phyloP scores from a whole-genome alignment of 2,113 vertebrate genomes.

The Brachyhypopomus gauderio region DNA sequence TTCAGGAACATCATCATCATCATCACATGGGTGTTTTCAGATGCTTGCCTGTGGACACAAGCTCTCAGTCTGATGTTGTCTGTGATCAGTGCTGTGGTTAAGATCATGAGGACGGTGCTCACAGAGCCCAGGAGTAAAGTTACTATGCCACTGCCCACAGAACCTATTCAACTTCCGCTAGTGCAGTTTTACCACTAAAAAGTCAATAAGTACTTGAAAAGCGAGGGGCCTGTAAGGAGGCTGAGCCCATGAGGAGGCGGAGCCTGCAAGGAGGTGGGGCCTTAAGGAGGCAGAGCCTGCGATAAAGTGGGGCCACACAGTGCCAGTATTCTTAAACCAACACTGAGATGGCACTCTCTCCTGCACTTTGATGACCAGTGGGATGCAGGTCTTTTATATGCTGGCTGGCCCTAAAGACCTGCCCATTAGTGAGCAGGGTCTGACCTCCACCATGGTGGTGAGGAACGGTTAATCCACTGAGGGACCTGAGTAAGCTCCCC shows the following conservation, averaged over 20 bases:
- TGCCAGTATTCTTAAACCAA: background rate
- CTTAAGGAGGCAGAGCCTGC: no score
- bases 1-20: constrained; percentile 49
- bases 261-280: no score
- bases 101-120: background rate
- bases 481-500: background rate
- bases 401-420: background rate
- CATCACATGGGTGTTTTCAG: constrained; percentile 51
- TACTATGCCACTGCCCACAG: background rate
- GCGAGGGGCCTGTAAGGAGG: no score
- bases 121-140: background rate
- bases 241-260: no score
- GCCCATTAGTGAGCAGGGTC: background rate
- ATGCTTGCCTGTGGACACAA: background rate
- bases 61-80: background rate
- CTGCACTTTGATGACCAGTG: background rate
- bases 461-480: background rate
- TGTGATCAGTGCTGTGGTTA: background rate
- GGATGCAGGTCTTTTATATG: background rate
- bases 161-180: no score
- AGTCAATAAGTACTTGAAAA: no score
- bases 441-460: background rate
- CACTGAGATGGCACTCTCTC: background rate
- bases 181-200: no score
- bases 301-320: no score